Evolutionary conservation across 1,140 invertebrate genomes (phyloP).

Genomic region (Dreissena polymorpha): DNA sequence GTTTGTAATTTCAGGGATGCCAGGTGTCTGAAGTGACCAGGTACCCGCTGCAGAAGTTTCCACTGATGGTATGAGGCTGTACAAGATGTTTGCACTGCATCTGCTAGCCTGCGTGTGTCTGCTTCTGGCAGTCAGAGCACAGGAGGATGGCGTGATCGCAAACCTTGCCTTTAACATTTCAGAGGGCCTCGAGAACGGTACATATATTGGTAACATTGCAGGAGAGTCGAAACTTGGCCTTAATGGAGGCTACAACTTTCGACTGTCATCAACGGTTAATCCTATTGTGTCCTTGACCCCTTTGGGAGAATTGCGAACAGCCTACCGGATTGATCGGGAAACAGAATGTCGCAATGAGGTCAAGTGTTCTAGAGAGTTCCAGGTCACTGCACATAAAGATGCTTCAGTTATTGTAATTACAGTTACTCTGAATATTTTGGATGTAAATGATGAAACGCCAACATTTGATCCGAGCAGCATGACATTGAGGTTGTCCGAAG

Average conservation of each 20-base stretch:
- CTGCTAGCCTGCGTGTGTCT: no score
- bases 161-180: neutral
- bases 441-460: slow-evolving; percentile 52
- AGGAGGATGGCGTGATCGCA: no score
- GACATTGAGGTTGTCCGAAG: slow-evolving; percentile 21
- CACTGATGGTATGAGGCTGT: no score
- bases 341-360: slow-evolving; percentile 22
- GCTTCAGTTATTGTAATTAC: slow-evolving; percentile 17
- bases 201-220: slow-evolving; percentile 51
- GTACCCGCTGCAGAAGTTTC: no score
- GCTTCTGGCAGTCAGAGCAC: no score
- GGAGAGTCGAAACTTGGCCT: slow-evolving; percentile 33
- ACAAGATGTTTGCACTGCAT: no score
- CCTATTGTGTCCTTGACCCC: slow-evolving; percentile 32
- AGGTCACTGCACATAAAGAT: slow-evolving; percentile 35
- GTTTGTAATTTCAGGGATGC: slow-evolving; percentile 20
- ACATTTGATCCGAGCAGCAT: slow-evolving; percentile 38
- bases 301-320: slow-evolving; percentile 50
- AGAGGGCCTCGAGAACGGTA: slow-evolving; percentile 34
- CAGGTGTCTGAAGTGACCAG: no score
- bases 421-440: slow-evolving; percentile 36
- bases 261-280: slow-evolving; percentile 5
- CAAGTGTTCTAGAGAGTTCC: slow-evolving; percentile 16
- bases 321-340: slow-evolving; percentile 42
- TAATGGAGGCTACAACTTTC: slow-evolving; percentile 37